These are phyloP conservation scores for Caerostris extrusa DNA, from an alignment of 1,140 invertebrate genomes.

Conservation along the genomic window DNA sequence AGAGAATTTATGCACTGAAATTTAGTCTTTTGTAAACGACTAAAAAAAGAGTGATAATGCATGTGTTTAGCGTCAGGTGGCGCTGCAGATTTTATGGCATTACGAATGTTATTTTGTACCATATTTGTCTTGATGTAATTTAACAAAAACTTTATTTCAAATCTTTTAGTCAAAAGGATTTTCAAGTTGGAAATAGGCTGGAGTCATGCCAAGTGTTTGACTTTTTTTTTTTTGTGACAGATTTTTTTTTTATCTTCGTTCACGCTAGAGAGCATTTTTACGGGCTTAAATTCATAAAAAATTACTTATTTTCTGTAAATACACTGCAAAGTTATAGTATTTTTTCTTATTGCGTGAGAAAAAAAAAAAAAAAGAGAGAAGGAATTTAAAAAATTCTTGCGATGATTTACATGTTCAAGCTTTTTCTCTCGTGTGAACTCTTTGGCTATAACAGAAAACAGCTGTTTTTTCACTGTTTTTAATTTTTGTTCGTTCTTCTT, in stretches of 20 bases:
- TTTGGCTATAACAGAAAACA: not conserved
- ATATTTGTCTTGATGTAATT: not conserved
- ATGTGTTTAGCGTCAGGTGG: too few species aligned
- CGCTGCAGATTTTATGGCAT: too few species aligned
- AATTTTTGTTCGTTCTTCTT: not conserved
- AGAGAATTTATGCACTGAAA: not conserved
- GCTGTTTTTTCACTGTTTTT: not conserved
- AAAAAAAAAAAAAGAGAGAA: not conserved
- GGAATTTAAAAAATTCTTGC: not conserved
- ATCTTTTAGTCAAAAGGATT: too few species aligned
- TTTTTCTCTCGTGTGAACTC: not conserved
- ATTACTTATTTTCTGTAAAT: conserved; percentile 44
- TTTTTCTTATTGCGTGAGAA: conserved; percentile 24
- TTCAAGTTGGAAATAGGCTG: too few species aligned
- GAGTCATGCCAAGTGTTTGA: too few species aligned
- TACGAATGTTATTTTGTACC: not conserved
- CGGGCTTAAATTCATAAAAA: conserved; percentile 7
- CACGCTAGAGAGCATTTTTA: not conserved
- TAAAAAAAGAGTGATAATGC: too few species aligned
- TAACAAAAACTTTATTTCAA: too few species aligned
- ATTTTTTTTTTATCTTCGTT: not conserved
- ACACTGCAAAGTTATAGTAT: conserved; percentile 50
- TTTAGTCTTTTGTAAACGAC: not conserved
- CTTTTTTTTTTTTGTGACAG: too few species aligned
- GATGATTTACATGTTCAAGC: not conserved